Evolutionary conservation across 2,797 vertebrate species (phyloP), one percentile per base, ranked within the genome.

Genomic region (Phalloptychus januarius): DNA sequence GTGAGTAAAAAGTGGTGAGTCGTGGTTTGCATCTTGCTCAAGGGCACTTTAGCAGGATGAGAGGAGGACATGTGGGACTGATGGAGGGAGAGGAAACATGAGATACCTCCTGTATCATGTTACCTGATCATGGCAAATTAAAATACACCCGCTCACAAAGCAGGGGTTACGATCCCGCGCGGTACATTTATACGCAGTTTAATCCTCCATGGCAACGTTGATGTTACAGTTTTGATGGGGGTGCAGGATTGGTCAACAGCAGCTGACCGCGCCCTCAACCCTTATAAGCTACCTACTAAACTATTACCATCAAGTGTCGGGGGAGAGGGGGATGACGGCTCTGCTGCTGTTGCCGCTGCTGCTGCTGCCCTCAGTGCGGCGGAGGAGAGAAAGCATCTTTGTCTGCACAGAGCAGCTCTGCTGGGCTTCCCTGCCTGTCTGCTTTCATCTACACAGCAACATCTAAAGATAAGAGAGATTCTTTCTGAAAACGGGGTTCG

Each of bases 191-290:
- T 79, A 79, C 74, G 72, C 79, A 45, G 50, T 74, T 84, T 87
- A 75, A 81, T 88, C 85, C 86, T 86, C 87, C 88, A 78, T 91
- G 90, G 85, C 84, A 90, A 89, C 88, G 89, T 86, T 13, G 77
- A 77, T 78, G 83, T 79, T 42, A 3, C 71, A 85, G 73, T 92
- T 52, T 87, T 79, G 79, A 85, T 79, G 20, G 76, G 78, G 90
- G 79, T 87, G 83, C 89, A 73, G 86, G 93, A 96, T 96, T 96
- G 96, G 95, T 94, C 94, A 93, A 87, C 90, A 81, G 87, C 92
- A 71, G 88, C 92, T 95, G 95, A 95, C 95, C 95, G 94, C 94
- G 93, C 94, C 94, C 94, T 95, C 94, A 88, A 92, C 93, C 93
- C 92, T 81, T 84, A 83, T 80, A 65, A 89, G 88, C 89, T 88